Evolutionary conservation across 1,140 invertebrate genomes (phyloP).

Genomic region (Drosophila dunni): DNA sequence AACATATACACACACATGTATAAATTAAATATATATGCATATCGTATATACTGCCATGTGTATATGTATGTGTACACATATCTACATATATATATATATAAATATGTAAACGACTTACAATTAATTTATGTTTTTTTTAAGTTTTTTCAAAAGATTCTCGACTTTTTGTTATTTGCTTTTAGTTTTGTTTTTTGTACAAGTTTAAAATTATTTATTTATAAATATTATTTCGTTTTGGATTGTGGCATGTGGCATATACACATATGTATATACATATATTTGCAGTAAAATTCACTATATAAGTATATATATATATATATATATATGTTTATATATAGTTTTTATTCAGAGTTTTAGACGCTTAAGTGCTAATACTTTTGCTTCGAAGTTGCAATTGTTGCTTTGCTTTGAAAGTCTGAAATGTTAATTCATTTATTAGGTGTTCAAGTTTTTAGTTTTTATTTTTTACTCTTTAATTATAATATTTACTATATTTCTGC

Average conservation of each 20-base stretch:
- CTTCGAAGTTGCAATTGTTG: slow-evolving; percentile 27
- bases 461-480: slow-evolving; percentile 19
- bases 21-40: slow-evolving; percentile 25
- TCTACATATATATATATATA: slow-evolving; percentile 32
- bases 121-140: slow-evolving; percentile 42
- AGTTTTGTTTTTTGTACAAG: slow-evolving; percentile 40
- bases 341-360: slow-evolving; percentile 31
- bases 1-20: slow-evolving; percentile 54
- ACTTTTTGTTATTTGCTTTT: slow-evolving; percentile 27
- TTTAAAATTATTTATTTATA: slow-evolving; percentile 47
- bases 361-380: slow-evolving; percentile 47
- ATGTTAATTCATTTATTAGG: slow-evolving; percentile 73
- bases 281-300: slow-evolving; percentile 73
- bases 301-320: slow-evolving; percentile 37
- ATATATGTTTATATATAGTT: slow-evolving; percentile 9
- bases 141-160: slow-evolving; percentile 27
- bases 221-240: slow-evolving; percentile 65
- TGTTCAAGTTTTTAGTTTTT: slow-evolving; percentile 27
- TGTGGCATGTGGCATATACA: slow-evolving; percentile 48
- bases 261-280: slow-evolving; percentile 35
- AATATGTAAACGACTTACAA: slow-evolving; percentile 14
- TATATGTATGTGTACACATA: slow-evolving; percentile 30
- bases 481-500: slow-evolving; percentile 41
- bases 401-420: slow-evolving; percentile 77
- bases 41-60: slow-evolving; percentile 36